Evolutionary conservation across 2,888 invertebrate species (phyloP), one percentile per base, ranked within the genome.

Genomic region (Heterodera filipjevi): DNA sequence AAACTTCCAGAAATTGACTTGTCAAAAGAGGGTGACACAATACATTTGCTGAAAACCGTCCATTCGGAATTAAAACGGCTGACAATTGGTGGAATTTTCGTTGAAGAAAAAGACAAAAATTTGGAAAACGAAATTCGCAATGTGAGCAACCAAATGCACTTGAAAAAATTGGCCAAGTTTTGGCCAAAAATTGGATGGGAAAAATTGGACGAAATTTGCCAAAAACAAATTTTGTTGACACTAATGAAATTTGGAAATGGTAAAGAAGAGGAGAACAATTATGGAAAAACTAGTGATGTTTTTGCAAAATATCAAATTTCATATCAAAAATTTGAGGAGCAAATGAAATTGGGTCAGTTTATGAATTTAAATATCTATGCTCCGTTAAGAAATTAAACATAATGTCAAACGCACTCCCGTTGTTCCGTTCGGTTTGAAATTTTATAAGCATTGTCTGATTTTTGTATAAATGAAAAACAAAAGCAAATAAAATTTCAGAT

Each of bases 191-290:
- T 2, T n/a, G 1, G n/a, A 19, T 59, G 59, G 59, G 59, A 27
- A n/a, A 12, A 59, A 59, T n/a, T 59, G 59, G 59, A 59, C 59
- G 10, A 59, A 59, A 59, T n/a, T 59, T 22, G 59, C 22, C 16
- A 59, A 22, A 27, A 59, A 59, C 59, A 59, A 59, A 59, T 59
- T 59, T 59, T 59, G 59, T 59, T 59, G 59, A n/a, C 59, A 10
- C n/a, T 59, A n/a, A 59, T 59, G 3, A 59, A 59, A 59, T 59
- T 59, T 59, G 59, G 59, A 59, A 59, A 59, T 59, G 59, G n/a
- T n/a, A n/a, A n/a, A n/a, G n/a, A n/a, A n/a, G n/a, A n/a, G 22
- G n/a, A 59, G 6, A 19, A 12, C 46, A 19, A 49, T 49, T 16
- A 5, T n/a, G n/a, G n/a, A n/a, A 59, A 59, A 6, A 3, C n/a